Base-by-base conservation (phyloP, 92 coral and sea anemone genomes). In the Porites lobata region DNA sequence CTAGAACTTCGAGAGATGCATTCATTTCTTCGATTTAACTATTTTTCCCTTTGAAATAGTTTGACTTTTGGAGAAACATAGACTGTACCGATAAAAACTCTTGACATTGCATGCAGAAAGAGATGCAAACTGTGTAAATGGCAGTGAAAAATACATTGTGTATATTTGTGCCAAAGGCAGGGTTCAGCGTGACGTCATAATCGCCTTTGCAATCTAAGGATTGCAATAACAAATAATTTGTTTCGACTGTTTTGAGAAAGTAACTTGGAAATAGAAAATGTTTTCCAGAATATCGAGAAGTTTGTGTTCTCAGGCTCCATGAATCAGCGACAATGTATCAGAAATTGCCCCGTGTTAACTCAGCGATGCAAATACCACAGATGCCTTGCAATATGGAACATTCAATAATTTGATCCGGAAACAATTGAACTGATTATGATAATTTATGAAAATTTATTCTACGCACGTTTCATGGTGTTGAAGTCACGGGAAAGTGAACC, bases 401-500 rank as follows among this genome's bases (percentile, higher is more conserved):
- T 54, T 63, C 43, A 72, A 75, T 15, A 74, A 63, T 75, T 74
- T 75, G 87, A 84, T 74, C 87, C 87, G 87, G 81, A 84, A 47
- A 84, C 87, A 84, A 84, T 84, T 50, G 81, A 61, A 50, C 17
- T 84, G 32, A 75, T 61, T 71, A 80, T 80, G 69, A 14, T 63
- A 80, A 87, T 79, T 72, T 87, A 87, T 87, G 47, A 65, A 62
- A 88, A 88, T 57, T 53, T 71, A 88, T 88, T 58, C 77, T 13
- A 58, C 72, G 86, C 91, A 88, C 91, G 91, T 88, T 22, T 70
- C 62, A 6, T 2, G 12, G 77, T 63, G 59, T 73, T 56, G 59
- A 82, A 70, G 26, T 53, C 59, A 7, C 47, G 50, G 9, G 70
- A n/a, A 69, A 62, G 8, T n/a, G 8, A n/a, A 7, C 11, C 13